These are phyloP conservation scores for Cerceris rybyensis DNA, from an alignment of 2,888 invertebrate species.

Conservation along the genomic window DNA sequence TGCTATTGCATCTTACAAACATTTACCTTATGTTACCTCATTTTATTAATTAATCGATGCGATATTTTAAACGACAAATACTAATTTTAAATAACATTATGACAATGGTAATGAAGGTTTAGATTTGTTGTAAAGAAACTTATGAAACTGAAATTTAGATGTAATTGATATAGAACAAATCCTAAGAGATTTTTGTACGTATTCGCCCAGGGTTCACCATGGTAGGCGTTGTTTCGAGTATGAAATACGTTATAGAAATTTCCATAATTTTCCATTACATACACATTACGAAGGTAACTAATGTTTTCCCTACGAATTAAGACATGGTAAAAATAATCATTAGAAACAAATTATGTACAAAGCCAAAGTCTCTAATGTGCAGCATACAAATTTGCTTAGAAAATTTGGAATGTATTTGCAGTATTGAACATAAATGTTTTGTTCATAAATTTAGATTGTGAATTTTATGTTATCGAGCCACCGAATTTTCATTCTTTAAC, in stretches of 20 bases:
- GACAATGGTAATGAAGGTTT: constrained; percentile 7
- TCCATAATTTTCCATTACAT: background rate
- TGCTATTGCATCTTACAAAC: no score
- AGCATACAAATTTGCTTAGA: constrained; percentile 27
- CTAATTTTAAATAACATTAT: constrained; percentile 17
- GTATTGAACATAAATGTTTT: background rate
- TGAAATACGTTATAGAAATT: no score
- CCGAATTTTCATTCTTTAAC: no score
- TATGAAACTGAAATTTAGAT: no score
- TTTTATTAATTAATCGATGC: constrained; percentile 14
- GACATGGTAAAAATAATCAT: constrained; percentile 27
- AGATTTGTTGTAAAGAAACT: background rate
- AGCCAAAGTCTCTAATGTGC: constrained; percentile 22
- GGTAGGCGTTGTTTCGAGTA: no score
- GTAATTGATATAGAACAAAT: no score
- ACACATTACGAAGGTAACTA: background rate
- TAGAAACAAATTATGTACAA: constrained; percentile 50
- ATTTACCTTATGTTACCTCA: no score
- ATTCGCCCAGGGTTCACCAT: no score
- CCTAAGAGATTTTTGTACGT: no score
- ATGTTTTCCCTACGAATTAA: constrained; percentile 8
- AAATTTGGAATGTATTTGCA: constrained; percentile 57
- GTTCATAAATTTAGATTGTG: no score
- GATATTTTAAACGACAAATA: constrained; percentile 10
- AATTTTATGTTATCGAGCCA: no score